Conservation (phyloP, 2,888 invertebrate genomes). For the Drosophila emarginata region DNA sequence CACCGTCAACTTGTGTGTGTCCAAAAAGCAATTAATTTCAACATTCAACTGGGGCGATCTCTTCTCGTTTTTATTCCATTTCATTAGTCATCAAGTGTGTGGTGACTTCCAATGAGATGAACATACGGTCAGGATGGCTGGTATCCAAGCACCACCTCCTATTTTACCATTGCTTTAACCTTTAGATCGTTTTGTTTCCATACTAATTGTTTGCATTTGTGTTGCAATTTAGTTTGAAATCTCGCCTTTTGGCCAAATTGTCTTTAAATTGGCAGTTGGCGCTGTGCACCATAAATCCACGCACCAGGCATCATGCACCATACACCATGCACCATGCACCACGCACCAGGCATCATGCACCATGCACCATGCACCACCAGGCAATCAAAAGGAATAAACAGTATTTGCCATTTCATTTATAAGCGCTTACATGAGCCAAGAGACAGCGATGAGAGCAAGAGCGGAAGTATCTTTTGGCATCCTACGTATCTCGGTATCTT, state of each 20-base stretch:
- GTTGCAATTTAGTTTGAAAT: conserved; percentile 74
- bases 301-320: conserved; percentile 68
- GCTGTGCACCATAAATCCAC: conserved; percentile 63
- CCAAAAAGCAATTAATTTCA: conserved; percentile 41
- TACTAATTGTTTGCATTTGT: conserved; percentile 76
- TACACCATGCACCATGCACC: conserved; percentile 56
- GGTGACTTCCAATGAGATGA: conserved; percentile 22
- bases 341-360: neutral
- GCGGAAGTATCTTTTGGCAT: conserved; percentile 7
- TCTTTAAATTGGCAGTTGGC: conserved; percentile 80
- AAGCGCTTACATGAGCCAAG: conserved; percentile 3
- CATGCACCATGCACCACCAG: conserved; percentile 26
- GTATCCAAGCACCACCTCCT: conserved; percentile 1
- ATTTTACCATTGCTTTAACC: neutral
- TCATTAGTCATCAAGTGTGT: conserved; percentile 28
- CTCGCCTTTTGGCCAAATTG: conserved; percentile 80
- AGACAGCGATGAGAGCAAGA: neutral
- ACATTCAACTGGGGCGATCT: conserved; percentile 29
- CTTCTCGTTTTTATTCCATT: conserved; percentile 5
- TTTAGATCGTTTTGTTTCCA: conserved; percentile 1
- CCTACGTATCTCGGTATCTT: neutral
- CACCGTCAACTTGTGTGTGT: conserved; percentile 1
- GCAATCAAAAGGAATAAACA: neutral
- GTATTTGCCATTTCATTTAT: conserved; percentile 5
- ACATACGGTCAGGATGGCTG: neutral